Base-by-base conservation (phyloP, 1,140 invertebrate genomes). In the Thereuonema tuberculata region DNA sequence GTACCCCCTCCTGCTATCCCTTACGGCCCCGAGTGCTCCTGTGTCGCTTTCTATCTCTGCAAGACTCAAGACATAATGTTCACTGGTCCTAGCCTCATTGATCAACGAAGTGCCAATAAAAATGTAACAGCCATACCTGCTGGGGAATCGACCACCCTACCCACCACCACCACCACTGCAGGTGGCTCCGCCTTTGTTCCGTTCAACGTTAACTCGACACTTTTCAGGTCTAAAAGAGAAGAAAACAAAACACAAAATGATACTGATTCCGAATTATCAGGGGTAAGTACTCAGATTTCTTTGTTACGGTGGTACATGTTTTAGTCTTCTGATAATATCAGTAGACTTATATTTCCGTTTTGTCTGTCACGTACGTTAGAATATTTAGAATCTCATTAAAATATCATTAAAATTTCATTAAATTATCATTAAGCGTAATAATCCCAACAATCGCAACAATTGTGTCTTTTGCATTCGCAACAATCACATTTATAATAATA, bases 51-150 rank as follows among this genome's bases (percentile, higher is more conserved):
- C 67, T 87, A 84, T 67, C 77, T 82, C 12, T 88, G 86, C 61
- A 76, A 78, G n/a, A 77, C 84, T 54, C 77, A 77, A 1, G 78
- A 77, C 0, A 79, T 89, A 24, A 77, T 82, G 49, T 14, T 77
- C 0, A 80, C 87, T 66, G 87, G 87, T 1, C 69, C 77, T 20
- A 84, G 83, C 28, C 72, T 90, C 28, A 87, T 91, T 62, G 86
- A 91, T 69, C 59, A 60, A 25, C 2, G 59, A 60, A 60, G 59
- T 54, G 27, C 53, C 53, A 55, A 55, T 21, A 55, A 55, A 21
- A 29, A 55, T 55, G 9, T 55, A 3, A 5, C 28, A 24, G 49
- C 49, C 23, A 15, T 47, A 26, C 9, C 28, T 3, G 21, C 14
- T n/a, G 9, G n/a, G n/a, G 21, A 23, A 12, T 25, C 53, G 14